Evolutionary conservation across 2,888 invertebrate species (phyloP), one percentile per base, ranked within the genome.

Genomic region (Melieria omissa): DNA sequence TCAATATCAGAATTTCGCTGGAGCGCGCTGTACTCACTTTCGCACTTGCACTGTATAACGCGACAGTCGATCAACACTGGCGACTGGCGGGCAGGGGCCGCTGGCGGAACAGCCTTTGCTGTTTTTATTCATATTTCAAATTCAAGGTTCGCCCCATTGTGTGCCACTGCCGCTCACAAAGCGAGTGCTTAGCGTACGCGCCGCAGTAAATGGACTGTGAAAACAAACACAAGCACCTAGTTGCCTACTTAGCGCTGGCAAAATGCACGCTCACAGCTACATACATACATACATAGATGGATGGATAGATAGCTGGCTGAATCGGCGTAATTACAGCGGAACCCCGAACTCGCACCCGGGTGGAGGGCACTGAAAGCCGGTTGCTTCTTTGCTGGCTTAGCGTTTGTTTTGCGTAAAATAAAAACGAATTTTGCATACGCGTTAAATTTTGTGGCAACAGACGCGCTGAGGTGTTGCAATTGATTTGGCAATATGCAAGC

Each of bases 111-210:
- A 29, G 16, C 52, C n/a, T 65, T 54, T 65, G 12, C 42, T 16
- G 29, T 66, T 57, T 10, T 58, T 66, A 46, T 66, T 69, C 69
- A 63, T 69, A 69, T 69, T 69, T 63, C 69, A 69, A 63, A 54
- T 69, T 69, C 69, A 69, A 69, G 69, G 69, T 69, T 63, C 57
- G 29, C 62, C 55, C 29, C 63, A 14, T 14, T 63, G 63, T 29
- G 29, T 61, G 49, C 60, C 57, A 60, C 9, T 41, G 44, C 67
- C 60, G 29, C 47, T 60, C n/a, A 6, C n/a, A 64, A 61, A 58
- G 1, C 29, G 42, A n/a, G 7, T 55, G 55, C 29, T 3, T 10
- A 29, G n/a, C 42, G 42, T 29, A 58, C 45, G 45, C 61, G 49
- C 3, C 58, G 46, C 14, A 7, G 66, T 45, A 66, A 58, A 66